phyloP scores from a whole-genome alignment of 2,888 invertebrate genomes.

The Opisthograptis luteolata region DNA sequence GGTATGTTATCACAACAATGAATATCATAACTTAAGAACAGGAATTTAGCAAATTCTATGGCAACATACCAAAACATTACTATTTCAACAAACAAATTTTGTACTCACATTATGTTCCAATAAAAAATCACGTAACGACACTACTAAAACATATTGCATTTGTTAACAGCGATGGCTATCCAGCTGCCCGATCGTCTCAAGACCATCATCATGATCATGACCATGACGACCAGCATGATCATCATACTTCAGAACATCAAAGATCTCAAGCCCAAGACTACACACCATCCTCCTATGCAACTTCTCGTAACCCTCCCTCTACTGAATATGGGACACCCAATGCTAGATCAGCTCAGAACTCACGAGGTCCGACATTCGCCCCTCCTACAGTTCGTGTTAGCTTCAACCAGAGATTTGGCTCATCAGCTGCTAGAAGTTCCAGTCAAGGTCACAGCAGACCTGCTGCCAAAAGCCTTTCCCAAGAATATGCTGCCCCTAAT shows the following conservation, averaged over 20 bases:
- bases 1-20: conserved; percentile 18
- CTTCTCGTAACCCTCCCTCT: conserved; percentile 8
- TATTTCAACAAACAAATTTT: too few relatives aligned
- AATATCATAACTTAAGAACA: too few relatives aligned
- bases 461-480: conserved; percentile 4
- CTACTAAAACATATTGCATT: too few relatives aligned
- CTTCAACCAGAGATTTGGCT: conserved; percentile 24
- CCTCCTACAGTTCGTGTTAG: conserved; percentile 28
- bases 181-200: conserved; percentile 20
- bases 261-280: conserved; percentile 29
- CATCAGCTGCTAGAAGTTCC: conserved; percentile 9
- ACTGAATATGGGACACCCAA: conserved; percentile 6
- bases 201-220: conserved; percentile 7
- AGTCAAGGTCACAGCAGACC: not conserved
- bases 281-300: conserved; percentile 6
- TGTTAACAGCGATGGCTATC: conserved; percentile 31
- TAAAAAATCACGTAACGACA: too few relatives aligned
- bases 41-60: too few relatives aligned
- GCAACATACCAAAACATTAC: too few relatives aligned
- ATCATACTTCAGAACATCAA: conserved; percentile 17
- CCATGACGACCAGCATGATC: conserved; percentile 12
- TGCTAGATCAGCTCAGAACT: not conserved
- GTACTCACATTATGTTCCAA: too few relatives aligned
- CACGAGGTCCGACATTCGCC: conserved; percentile 7
- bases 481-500: conserved; percentile 6